A percentile compares a stretch with the other conserved stretches of the same genome.
Conservation (phyloP, 2,113 vertebrate genomes). For the Lophura nycthemera region DNA sequence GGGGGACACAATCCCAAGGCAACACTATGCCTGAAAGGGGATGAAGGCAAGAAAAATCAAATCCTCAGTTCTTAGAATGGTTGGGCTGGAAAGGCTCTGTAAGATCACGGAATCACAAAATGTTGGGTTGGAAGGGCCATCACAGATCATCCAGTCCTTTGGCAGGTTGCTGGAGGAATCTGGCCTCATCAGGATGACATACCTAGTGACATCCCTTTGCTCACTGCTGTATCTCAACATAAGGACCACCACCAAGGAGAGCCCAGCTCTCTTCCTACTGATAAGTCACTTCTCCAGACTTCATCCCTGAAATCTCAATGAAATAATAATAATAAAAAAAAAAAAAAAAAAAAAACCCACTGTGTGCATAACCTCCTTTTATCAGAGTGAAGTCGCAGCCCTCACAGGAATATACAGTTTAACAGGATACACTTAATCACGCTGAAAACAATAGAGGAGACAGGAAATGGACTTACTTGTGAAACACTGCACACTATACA, state of each 20-base stretch:
- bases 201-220: rapidly evolving
- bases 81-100: too few species aligned
- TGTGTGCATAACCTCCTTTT: constrained; percentile 54
- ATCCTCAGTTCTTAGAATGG: background rate
- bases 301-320: background rate
- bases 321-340: background rate
- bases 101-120: too few species aligned
- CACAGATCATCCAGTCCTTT: too few species aligned
- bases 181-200: background rate
- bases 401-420: constrained; percentile 85
- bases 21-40: background rate
- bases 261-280: rapidly evolving
- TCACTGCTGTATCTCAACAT: background rate
- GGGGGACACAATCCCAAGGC: background rate
- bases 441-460: constrained; percentile 84
- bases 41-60: background rate
- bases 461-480: constrained; percentile 81
- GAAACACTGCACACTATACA: constrained; percentile 76
- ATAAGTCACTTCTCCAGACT: background rate
- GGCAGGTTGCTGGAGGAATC: background rate
- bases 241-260: background rate
- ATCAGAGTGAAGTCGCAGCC: constrained; percentile 70
- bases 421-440: constrained; percentile 88
- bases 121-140: too few species aligned
- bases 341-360: background rate